Evolutionary conservation across 2,888 invertebrate species (phyloP).

Genomic region (Ennomos fuscantarius): DNA sequence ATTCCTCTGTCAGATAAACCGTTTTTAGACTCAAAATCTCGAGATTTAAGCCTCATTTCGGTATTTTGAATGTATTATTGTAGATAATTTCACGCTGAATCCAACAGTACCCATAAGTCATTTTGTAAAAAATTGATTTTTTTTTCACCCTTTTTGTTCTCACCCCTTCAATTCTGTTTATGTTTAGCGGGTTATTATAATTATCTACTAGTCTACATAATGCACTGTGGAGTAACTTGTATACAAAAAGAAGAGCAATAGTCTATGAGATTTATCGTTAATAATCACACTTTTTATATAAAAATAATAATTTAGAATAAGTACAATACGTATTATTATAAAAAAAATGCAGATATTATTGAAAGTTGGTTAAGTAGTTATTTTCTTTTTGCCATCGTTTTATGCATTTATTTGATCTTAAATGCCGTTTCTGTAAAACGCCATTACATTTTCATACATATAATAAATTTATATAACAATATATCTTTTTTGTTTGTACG

Average conservation of each 20-base stretch:
- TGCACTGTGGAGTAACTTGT: constrained; percentile 17
- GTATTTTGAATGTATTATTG: too few species aligned
- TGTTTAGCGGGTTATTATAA: constrained; percentile 9
- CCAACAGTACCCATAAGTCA: too few species aligned
- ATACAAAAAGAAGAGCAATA: constrained; percentile 25
- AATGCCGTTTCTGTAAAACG: constrained; percentile 17
- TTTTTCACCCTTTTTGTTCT: too few species aligned
- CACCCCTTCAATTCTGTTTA: too few species aligned
- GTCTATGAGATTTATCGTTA: constrained; percentile 24
- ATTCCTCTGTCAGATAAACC: too few species aligned
- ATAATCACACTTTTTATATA: constrained; percentile 19
- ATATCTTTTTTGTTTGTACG: constrained; percentile 11
- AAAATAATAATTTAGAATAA: constrained; percentile 21
- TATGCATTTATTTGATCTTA: constrained; percentile 31
- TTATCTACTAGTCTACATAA: constrained; percentile 20
- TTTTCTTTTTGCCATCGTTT: constrained; percentile 27
- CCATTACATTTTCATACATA: constrained; percentile 28
- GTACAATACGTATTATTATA: constrained; percentile 25
- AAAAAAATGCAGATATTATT: constrained; percentile 26
- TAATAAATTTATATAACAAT: constrained; percentile 9
- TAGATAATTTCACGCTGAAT: too few species aligned
- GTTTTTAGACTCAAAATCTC: too few species aligned
- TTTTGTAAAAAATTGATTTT: too few species aligned
- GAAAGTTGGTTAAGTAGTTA: constrained; percentile 16
- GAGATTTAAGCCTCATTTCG: too few species aligned